Conservation (phyloP, 2,797 vertebrate species). For the Cirrhinus mrigala region DNA sequence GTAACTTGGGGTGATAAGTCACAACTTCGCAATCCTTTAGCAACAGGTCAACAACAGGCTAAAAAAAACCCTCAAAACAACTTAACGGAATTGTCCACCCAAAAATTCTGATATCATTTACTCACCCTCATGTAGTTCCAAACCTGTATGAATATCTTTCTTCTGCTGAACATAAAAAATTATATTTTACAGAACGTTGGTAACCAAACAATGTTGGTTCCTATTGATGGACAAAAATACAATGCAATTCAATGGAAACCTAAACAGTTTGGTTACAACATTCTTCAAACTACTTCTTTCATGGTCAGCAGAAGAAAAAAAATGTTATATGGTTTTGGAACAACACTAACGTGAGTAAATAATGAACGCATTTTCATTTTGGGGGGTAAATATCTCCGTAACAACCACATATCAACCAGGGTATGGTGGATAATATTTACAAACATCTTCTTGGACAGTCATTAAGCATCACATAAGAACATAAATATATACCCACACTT, state of each 20-base stretch:
- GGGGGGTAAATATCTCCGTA: not conserved
- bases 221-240: too few species aligned
- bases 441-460: not conserved
- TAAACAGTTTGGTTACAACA: not conserved
- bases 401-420: not conserved
- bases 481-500: constrained; percentile 67
- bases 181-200: not conserved
- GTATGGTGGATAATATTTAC: not conserved
- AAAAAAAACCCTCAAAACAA: not conserved
- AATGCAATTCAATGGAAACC: not conserved
- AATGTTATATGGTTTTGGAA: too few species aligned
- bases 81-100: not conserved
- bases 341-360: not conserved
- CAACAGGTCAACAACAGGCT: not conserved
- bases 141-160: not conserved
- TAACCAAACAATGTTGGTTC: not conserved
- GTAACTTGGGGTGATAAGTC: not conserved
- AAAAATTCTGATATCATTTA: not conserved
- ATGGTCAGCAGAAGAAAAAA: not conserved
- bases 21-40: not conserved
- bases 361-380: not conserved
- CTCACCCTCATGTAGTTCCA: not conserved
- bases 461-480: constrained; percentile 7
- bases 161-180: not conserved
- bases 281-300: not conserved